A percentile compares a stretch with the other conserved stretches of the same genome.
Evolutionary conservation across 2,888 invertebrate genomes (phyloP).

Genomic region (Metallyticus violacea): DNA sequence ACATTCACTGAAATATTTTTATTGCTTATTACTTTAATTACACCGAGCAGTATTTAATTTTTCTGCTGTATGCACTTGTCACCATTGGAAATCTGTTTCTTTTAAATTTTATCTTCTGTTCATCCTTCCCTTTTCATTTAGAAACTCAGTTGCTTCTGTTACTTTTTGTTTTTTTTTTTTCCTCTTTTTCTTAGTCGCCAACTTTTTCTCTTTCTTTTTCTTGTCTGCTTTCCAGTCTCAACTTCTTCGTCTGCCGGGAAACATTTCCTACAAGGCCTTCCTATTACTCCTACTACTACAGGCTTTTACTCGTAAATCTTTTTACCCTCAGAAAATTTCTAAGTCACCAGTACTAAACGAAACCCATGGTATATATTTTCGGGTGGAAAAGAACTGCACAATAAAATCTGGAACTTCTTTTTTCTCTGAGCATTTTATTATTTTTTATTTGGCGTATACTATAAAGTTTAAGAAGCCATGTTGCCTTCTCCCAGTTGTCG

Average conservation of each 20-base stretch:
- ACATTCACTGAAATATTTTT: no score
- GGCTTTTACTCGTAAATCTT: constrained; percentile 9
- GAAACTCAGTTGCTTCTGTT: background rate
- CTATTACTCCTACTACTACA: background rate
- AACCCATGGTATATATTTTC: background rate
- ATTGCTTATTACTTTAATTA: no score
- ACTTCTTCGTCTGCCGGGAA: background rate
- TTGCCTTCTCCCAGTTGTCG: background rate
- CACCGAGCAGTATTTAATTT: no score
- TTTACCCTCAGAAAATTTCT: constrained; percentile 1
- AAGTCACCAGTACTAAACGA: background rate
- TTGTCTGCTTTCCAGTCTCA: background rate
- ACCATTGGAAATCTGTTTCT: no score
- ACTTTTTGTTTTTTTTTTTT: no score
- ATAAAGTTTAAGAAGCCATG: background rate
- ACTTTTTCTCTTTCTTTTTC: background rate
- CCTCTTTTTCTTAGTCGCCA: background rate
- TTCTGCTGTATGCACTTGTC: no score
- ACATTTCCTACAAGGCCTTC: background rate
- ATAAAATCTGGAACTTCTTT: constrained; percentile 3
- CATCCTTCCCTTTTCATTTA: no score
- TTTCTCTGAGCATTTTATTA: background rate
- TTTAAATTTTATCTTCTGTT: no score
- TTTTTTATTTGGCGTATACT: constrained; percentile 4
- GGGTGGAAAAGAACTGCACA: background rate